Evolutionary conservation across 2,797 vertebrate genomes (phyloP).

Genomic region (Sphenodon punctatus): DNA sequence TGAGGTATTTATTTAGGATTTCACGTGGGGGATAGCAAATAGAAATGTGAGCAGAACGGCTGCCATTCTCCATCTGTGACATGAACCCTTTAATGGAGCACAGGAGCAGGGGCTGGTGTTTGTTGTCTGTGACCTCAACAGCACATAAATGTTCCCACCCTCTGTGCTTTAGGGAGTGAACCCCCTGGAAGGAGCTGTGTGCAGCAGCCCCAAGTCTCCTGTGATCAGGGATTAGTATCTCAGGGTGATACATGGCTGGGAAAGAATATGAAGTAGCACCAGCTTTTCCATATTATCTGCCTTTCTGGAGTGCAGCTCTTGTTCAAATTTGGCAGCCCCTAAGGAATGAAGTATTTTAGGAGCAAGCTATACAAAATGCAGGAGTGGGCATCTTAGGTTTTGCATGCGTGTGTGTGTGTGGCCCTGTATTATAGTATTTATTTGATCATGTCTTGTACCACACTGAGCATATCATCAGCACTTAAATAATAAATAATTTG

Average conservation of each 20-base stretch:
- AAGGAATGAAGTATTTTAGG: neutral
- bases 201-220: too few species aligned
- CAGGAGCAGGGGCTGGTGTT: neutral
- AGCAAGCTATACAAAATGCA: neutral
- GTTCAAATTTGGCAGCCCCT: neutral
- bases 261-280: neutral
- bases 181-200: neutral
- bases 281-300: neutral
- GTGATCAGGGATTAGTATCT: neutral
- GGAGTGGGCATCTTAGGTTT: neutral
- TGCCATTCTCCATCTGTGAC: neutral
- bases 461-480: neutral
- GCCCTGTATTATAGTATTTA: slow-evolving; percentile 14
- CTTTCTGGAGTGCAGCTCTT: neutral
- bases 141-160: too few species aligned
- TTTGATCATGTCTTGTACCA: neutral
- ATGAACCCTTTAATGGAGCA: neutral
- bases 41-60: neutral
- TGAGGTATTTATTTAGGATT: slow-evolving; percentile 64
- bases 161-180: neutral
- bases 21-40: slow-evolving; percentile 53
- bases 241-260: neutral
- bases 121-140: neutral
- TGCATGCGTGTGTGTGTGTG: neutral
- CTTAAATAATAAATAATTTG: slow-evolving; percentile 7